Evolutionary conservation across 2,888 invertebrate species (phyloP).

Genomic region (Branchipolynoe longqiensis): DNA sequence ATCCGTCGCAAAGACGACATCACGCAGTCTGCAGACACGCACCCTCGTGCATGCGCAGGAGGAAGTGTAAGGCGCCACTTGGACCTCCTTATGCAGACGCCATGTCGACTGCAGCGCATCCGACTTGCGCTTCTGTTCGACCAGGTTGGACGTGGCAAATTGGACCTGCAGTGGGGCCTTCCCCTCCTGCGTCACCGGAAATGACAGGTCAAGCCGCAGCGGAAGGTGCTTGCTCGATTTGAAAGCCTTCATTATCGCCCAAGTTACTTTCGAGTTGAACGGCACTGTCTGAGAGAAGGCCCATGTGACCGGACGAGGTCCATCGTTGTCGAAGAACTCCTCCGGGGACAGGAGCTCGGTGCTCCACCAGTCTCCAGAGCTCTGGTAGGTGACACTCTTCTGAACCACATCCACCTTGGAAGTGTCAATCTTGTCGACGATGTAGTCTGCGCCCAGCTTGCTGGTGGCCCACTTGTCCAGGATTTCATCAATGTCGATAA

Average conservation of each 20-base stretch:
- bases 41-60: slow-evolving; percentile 39
- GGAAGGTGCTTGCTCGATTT: slow-evolving; percentile 55
- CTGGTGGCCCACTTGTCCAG: slow-evolving; percentile 56
- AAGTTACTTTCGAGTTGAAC: slow-evolving; percentile 48
- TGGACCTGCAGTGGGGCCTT: slow-evolving; percentile 44
- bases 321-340: slow-evolving; percentile 59
- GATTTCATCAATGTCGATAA: slow-evolving; percentile 56
- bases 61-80: slow-evolving; percentile 55
- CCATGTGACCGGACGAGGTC: slow-evolving; percentile 2
- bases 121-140: neutral
- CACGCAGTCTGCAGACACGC: slow-evolving; percentile 50
- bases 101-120: slow-evolving; percentile 34
- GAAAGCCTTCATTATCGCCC: slow-evolving; percentile 58
- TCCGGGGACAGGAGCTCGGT: slow-evolving; percentile 15
- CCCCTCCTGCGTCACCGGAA: slow-evolving; percentile 53
- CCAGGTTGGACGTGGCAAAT: neutral
- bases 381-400: slow-evolving; percentile 55
- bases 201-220: slow-evolving; percentile 29
- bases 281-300: neutral
- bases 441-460: slow-evolving; percentile 30
- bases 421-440: slow-evolving; percentile 55
- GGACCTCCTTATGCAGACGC: slow-evolving; percentile 3
- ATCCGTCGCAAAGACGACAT: slow-evolving; percentile 59
- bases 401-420: slow-evolving; percentile 51
- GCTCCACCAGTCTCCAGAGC: slow-evolving; percentile 57